phyloP scores from a whole-genome alignment of 2,113 vertebrate species.

The Chaetodon auriga region DNA sequence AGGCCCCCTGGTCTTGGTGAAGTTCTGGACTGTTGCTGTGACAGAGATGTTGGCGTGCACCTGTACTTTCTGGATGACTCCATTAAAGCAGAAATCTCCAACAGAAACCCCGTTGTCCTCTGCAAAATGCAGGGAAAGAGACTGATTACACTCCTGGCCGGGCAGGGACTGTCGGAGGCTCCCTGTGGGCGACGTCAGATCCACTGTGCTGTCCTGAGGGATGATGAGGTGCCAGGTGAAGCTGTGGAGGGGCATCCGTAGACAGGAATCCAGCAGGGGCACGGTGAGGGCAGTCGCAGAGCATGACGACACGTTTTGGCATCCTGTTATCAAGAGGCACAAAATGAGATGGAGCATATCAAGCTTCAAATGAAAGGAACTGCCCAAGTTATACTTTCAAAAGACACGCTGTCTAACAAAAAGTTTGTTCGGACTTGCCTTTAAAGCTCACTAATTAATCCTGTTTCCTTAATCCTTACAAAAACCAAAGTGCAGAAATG shows the following conservation, averaged over 20 bases:
- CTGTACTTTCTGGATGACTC: conserved; percentile 88
- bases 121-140: conserved; percentile 79
- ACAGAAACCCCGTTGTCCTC: conserved; percentile 75
- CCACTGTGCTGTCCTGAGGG: conserved; percentile 76
- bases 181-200: conserved; percentile 77
- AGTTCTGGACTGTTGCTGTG: conserved; percentile 73
- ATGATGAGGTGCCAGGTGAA: conserved; percentile 89
- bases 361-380: not conserved
- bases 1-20: conserved; percentile 64
- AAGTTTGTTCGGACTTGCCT: not conserved
- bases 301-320: conserved; percentile 76
- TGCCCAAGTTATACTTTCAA: not conserved
- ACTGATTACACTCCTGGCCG: conserved; percentile 82
- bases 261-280: conserved; percentile 78
- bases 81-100: conserved; percentile 89
- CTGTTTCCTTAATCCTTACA: too few species aligned
- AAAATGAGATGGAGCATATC: not conserved
- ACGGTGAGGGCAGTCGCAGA: conserved; percentile 77
- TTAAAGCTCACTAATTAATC: too few species aligned
- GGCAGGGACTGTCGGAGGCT: conserved; percentile 85
- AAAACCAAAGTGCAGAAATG: too few species aligned
- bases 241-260: conserved; percentile 84
- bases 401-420: not conserved
- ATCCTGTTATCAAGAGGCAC: conserved; percentile 63
- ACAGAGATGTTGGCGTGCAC: conserved; percentile 87